Percentiles rank a stretch among this genome's conserved stretches.
phyloP scores from a whole-genome alignment of 2,888 invertebrate species.

The Hylaea fasciaria region DNA sequence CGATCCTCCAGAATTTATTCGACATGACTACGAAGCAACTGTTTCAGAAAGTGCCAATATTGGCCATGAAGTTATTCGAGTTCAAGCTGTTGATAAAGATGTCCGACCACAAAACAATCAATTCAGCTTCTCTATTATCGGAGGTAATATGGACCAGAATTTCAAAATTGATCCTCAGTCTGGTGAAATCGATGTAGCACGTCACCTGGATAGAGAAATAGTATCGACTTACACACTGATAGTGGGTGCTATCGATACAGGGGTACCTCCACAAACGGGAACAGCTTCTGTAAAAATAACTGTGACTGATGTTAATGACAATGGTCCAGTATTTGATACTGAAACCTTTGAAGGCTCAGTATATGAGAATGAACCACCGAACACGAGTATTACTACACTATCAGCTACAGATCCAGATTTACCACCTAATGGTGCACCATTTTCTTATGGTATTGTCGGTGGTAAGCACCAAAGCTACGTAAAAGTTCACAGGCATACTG shows the following conservation, averaged over 20 bases:
- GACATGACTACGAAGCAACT: slow-evolving; percentile 89
- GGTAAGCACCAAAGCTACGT: slow-evolving; percentile 91
- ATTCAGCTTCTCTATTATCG: slow-evolving; percentile 95
- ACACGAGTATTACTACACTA: slow-evolving; percentile 93
- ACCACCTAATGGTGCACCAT: slow-evolving; percentile 96
- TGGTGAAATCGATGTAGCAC: slow-evolving; percentile 92
- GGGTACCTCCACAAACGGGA: slow-evolving; percentile 96
- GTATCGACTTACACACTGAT: slow-evolving; percentile 89
- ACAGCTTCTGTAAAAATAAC: slow-evolving; percentile 92
- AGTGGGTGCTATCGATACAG: slow-evolving; percentile 95
- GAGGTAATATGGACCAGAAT: slow-evolving; percentile 92
- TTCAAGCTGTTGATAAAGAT: slow-evolving; percentile 96
- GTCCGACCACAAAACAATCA: slow-evolving; percentile 96
- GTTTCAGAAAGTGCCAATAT: slow-evolving; percentile 91
- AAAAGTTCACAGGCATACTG: slow-evolving; percentile 91
- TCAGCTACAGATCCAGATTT: slow-evolving; percentile 95
- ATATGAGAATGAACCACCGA: slow-evolving; percentile 93
- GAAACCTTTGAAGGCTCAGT: slow-evolving; percentile 90
- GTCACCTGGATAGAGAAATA: slow-evolving; percentile 92
- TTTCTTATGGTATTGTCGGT: slow-evolving; percentile 91
- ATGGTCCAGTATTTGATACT: slow-evolving; percentile 93
- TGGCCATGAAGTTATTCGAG: slow-evolving; percentile 90
- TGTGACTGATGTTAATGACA: slow-evolving; percentile 95
- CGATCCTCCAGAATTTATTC: slow-evolving; percentile 97
- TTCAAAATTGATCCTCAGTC: slow-evolving; percentile 95